Percentiles rank a stretch among this genome's conserved stretches.
These are phyloP conservation scores for Reticulitermes speratus DNA, from an alignment of 1,140 invertebrate genomes.

Conservation along the genomic window DNA sequence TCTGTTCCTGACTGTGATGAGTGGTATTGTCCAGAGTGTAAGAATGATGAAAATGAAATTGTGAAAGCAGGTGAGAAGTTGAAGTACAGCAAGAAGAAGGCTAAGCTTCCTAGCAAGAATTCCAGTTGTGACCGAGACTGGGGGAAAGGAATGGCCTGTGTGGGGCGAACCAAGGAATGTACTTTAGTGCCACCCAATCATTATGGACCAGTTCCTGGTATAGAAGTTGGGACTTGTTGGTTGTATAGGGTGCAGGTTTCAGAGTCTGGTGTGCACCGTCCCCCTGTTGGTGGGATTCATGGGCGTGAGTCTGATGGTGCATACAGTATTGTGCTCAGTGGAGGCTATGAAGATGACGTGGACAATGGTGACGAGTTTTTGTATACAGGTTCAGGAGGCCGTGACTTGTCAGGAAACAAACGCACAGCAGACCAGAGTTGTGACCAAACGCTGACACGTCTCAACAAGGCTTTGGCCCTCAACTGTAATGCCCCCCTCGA, in stretches of 20 bases:
- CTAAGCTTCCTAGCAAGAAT: constrained; percentile 40
- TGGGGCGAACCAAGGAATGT: constrained; percentile 67
- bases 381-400: constrained; percentile 81
- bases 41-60: constrained; percentile 71
- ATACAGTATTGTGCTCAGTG: constrained; percentile 81
- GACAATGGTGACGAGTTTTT: constrained; percentile 82
- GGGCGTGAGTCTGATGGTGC: constrained; percentile 77
- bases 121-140: constrained; percentile 60
- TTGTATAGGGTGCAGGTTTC: constrained; percentile 79
- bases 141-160: constrained; percentile 86
- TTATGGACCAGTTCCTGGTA: constrained; percentile 79
- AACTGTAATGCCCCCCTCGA: constrained; percentile 72
- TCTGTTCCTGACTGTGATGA: constrained; percentile 67
- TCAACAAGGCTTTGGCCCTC: constrained; percentile 78
- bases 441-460: constrained; percentile 74
- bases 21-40: constrained; percentile 80
- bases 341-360: constrained; percentile 84
- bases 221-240: constrained; percentile 84
- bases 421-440: constrained; percentile 76
- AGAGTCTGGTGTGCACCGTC: constrained; percentile 79
- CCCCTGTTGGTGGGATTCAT: constrained; percentile 82
- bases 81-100: constrained; percentile 67
- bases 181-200: constrained; percentile 72
- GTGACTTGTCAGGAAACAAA: constrained; percentile 82
- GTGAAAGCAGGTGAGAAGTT: constrained; percentile 73